Conservation (phyloP, 2,113 vertebrate species). For the Caranx ignobilis region DNA sequence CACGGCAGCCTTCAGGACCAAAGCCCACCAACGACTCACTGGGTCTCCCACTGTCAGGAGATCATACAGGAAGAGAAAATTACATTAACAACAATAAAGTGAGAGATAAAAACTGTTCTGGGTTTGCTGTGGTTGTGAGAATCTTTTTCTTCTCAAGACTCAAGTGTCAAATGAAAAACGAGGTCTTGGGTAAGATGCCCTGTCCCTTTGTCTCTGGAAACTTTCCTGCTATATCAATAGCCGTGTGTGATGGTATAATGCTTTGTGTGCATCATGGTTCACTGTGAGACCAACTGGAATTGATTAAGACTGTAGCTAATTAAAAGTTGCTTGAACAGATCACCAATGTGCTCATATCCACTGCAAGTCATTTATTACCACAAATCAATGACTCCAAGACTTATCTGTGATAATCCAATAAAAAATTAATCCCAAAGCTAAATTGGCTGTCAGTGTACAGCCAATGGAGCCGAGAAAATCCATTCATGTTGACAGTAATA, state of each 20-base stretch:
- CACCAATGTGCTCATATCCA: conserved; percentile 6
- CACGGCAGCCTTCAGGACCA: conserved; percentile 89
- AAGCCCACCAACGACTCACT: conserved; percentile 96
- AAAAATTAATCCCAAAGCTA: conserved; percentile 20
- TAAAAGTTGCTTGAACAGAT: not conserved
- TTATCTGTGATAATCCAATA: conserved; percentile 42
- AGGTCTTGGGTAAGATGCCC: not conserved
- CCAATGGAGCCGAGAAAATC: conserved; percentile 22
- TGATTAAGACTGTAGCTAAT: conserved; percentile 12
- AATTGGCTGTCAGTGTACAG: not conserved
- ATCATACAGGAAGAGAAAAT: not conserved
- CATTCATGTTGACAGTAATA: conserved; percentile 7
- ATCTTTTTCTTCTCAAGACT: not conserved
- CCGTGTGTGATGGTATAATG: not conserved
- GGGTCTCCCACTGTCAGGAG: conserved; percentile 88
- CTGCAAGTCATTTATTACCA: conserved; percentile 20
- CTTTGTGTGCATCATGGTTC: not conserved
- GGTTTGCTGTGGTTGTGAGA: not conserved
- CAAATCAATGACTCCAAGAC: conserved; percentile 29
- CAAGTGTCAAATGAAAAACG: not conserved
- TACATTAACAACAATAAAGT: not conserved
- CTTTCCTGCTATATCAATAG: not conserved
- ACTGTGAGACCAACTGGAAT: conserved; percentile 1
- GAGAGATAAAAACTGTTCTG: not conserved
- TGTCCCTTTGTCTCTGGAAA: not conserved